Evolutionary conservation across 2,888 invertebrate species (phyloP).

Genomic region (Melolontha melolontha): DNA sequence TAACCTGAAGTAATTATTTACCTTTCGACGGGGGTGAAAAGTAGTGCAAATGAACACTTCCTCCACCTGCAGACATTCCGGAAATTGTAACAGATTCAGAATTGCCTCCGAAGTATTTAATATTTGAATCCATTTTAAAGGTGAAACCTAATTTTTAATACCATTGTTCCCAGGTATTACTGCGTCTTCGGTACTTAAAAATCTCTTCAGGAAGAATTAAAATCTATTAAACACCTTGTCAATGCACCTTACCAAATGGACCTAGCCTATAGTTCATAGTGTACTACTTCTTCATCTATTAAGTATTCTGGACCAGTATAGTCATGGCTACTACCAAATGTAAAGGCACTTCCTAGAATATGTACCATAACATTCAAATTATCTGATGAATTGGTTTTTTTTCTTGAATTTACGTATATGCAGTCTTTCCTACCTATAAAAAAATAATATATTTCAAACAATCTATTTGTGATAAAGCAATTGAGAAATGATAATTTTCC

Average conservation of each 20-base stretch:
- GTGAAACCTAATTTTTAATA: conserved; percentile 77
- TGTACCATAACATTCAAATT: conserved; percentile 63
- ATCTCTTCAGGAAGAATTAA: conserved; percentile 64
- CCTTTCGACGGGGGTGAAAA: conserved; percentile 70
- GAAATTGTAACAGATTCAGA: conserved; percentile 73
- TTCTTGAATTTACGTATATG: conserved; percentile 71
- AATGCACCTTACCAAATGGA: conserved; percentile 21
- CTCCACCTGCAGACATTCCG: conserved; percentile 78
- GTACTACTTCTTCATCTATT: conserved; percentile 62
- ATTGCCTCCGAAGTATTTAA: conserved; percentile 76
- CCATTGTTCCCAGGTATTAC: conserved; percentile 76
- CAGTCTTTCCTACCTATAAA: conserved; percentile 76
- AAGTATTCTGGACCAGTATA: conserved; percentile 64
- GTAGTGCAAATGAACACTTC: conserved; percentile 78
- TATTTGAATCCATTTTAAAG: conserved; percentile 78
- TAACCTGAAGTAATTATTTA: conserved; percentile 11
- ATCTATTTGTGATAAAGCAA: no score
- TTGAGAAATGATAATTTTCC: neutral
- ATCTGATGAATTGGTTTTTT: conserved; percentile 60
- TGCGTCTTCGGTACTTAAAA: conserved; percentile 77
- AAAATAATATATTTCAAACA: neutral
- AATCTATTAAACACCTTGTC: neutral
- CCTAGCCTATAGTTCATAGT: conserved; percentile 59
- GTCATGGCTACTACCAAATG: conserved; percentile 56
- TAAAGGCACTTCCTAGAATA: conserved; percentile 67